Evolutionary conservation across 2,797 vertebrate genomes (phyloP).

Genomic region (Melopsittacus undulatus): DNA sequence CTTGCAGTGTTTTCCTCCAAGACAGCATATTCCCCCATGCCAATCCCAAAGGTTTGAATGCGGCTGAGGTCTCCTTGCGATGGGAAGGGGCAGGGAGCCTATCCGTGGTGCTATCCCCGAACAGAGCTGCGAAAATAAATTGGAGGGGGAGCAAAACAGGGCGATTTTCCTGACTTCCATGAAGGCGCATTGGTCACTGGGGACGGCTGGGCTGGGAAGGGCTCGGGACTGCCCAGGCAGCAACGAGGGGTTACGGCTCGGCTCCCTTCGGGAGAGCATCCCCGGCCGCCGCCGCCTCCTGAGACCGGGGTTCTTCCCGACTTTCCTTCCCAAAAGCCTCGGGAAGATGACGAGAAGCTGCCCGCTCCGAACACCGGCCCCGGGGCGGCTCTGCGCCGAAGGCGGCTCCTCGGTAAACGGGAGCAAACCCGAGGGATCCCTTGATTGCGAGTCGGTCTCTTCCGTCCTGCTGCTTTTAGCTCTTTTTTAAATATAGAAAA

Average conservation of each 20-base stretch:
- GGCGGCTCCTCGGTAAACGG: background rate
- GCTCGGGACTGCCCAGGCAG: background rate
- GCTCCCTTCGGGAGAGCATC: background rate
- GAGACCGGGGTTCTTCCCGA: background rate
- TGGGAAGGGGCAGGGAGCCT: background rate
- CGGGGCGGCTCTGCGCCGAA: background rate
- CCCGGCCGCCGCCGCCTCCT: rapidly evolving
- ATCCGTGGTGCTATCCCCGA: rapidly evolving
- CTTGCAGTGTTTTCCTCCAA: background rate
- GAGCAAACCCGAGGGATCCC: background rate
- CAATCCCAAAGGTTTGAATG: rapidly evolving
- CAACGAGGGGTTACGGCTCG: background rate
- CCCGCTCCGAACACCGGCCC: background rate
- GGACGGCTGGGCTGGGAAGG: constrained; percentile 33
- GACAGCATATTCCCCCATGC: rapidly evolving
- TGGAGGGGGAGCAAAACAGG: background rate
- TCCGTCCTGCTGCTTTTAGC: background rate
- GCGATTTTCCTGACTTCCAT: constrained; percentile 36
- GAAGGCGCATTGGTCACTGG: background rate
- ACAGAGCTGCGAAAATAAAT: constrained; percentile 4
- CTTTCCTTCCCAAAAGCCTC: background rate
- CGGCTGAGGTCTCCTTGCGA: rapidly evolving
- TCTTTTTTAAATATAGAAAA: background rate
- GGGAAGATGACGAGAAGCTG: background rate
- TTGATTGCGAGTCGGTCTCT: background rate